These are phyloP conservation scores for Geotrupes spiniger DNA, from an alignment of 2,888 invertebrate species.

Conservation along the genomic window DNA sequence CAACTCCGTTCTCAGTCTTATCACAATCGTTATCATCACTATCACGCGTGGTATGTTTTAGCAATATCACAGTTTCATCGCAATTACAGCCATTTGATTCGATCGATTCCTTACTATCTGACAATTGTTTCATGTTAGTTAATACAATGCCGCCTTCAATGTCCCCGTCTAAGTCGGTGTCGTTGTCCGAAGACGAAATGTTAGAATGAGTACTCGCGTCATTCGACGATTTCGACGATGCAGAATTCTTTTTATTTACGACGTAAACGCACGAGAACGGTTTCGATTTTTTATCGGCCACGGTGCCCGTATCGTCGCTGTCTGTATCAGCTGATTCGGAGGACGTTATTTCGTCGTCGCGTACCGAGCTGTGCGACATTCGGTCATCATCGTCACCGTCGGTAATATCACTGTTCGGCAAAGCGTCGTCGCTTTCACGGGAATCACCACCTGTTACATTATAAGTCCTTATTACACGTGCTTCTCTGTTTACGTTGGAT, in stretches of 20 bases:
- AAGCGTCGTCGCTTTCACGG: conserved; percentile 40
- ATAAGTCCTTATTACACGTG: conserved; percentile 40
- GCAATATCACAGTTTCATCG: conserved; percentile 8
- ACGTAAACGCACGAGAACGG: conserved; percentile 67
- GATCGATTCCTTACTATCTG: conserved; percentile 26
- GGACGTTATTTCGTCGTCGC: conserved; percentile 44
- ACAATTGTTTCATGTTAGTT: conserved; percentile 43
- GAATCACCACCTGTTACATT: conserved; percentile 42
- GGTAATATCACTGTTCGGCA: conserved; percentile 44
- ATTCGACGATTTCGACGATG: conserved; percentile 33
- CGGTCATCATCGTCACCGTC: conserved; percentile 41
- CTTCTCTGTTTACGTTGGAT: conserved; percentile 19
- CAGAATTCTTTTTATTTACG: conserved; percentile 59
- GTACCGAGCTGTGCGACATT: conserved; percentile 47
- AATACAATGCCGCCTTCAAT: conserved; percentile 50
- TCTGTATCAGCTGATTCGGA: conserved; percentile 48
- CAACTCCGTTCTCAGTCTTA: not conserved
- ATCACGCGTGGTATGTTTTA: conserved; percentile 1
- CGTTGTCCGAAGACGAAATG: conserved; percentile 65
- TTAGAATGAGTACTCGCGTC: conserved; percentile 49
- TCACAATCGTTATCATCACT: conserved; percentile 3
- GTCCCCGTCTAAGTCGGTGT: conserved; percentile 56
- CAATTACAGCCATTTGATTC: conserved; percentile 6
- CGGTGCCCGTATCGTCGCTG: conserved; percentile 57
- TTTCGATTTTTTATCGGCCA: conserved; percentile 54